Base-by-base conservation (phyloP, 2,797 vertebrate species). In the Thunnus albacares region DNA sequence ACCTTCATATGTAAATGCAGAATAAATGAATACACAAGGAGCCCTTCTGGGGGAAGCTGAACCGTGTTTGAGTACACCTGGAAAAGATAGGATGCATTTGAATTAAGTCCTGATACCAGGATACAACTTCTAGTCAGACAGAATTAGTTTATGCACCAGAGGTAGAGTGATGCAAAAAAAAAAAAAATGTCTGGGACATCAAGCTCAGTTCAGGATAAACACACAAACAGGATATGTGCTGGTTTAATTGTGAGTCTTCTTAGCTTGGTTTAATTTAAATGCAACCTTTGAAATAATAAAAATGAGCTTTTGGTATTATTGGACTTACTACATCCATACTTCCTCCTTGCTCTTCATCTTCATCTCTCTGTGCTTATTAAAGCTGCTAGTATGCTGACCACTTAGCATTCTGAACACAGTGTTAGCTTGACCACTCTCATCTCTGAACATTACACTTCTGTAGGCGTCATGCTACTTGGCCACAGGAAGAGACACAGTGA, bases 11-110 rank as follows among this genome's bases (percentile, higher is more conserved):
- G 87, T 79, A 85, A 94, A 92, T 88, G 68, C 67, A 28, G 91
- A 93, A 93, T 93, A 91, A 80, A 93, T 94, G 72, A 91, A 93
- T 90, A 86, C 69, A 80, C 74, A 91, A 93, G 60, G 26, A 88
- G 80, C 35, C 83, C 88, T 84, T 3, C 56, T 68, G 87, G 92
- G 84, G 61, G 76, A 73, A 81, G 61, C 64, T 77, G 83, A 83
- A 71, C 82, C 12, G 2, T 78, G 58, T 91, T 75, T 70, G 63
- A 89, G 75, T 35, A 74, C 85, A 90, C 90, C 90, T 92, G 88
- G 59, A 89, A 89, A 87, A 92, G 78, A 90, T 61, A 43, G 76
- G 70, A 82, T 82, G 82, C 80, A 86, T 91, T 87, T 82, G 57
- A 92, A 84, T 73, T 26, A 71, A 60, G 30, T 78, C 73, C 51